A percentile compares a stretch with the other conserved stretches of the same genome.
Evolutionary conservation across 35 echinoderm and acorn worm genomes (phyloP).

Genomic region (Amphiura filiformis): DNA sequence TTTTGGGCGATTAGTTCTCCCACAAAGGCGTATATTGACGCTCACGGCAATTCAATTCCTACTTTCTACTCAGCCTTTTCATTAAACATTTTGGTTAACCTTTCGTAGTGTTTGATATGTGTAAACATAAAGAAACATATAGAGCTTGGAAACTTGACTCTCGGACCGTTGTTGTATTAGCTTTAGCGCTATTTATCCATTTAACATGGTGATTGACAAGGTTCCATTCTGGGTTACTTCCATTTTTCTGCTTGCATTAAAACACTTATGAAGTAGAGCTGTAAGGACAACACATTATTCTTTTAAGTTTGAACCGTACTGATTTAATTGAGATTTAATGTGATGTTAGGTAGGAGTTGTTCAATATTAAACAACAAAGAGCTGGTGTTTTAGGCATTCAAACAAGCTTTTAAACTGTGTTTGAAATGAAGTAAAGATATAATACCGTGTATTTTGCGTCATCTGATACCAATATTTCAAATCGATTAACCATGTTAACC

Average conservation of each 20-base stretch:
- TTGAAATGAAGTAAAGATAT: no score
- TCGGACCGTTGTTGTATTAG: not conserved
- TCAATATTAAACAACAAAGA: conserved; percentile 4
- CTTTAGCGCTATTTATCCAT: not conserved
- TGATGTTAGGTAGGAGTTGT: not conserved
- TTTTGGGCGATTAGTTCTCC: not conserved
- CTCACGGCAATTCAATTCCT: not conserved
- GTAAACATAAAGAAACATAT: conserved; percentile 3
- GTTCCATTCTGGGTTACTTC: not conserved
- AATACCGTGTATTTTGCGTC: no score
- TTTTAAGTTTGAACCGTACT: not conserved
- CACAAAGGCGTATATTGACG: not conserved
- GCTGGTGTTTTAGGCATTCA: not conserved
- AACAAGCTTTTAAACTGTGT: not conserved
- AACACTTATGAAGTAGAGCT: not conserved
- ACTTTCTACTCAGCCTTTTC: not conserved
- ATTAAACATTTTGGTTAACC: not conserved
- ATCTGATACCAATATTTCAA: no score
- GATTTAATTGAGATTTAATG: not conserved
- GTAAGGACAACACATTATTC: not conserved
- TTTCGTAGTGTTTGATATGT: not conserved
- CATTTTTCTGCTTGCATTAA: not conserved
- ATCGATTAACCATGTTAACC: no score
- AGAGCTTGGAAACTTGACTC: not conserved
- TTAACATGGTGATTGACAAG: not conserved